phyloP scores from a whole-genome alignment of 1,140 invertebrate species.

The Mylabris phalerata region DNA sequence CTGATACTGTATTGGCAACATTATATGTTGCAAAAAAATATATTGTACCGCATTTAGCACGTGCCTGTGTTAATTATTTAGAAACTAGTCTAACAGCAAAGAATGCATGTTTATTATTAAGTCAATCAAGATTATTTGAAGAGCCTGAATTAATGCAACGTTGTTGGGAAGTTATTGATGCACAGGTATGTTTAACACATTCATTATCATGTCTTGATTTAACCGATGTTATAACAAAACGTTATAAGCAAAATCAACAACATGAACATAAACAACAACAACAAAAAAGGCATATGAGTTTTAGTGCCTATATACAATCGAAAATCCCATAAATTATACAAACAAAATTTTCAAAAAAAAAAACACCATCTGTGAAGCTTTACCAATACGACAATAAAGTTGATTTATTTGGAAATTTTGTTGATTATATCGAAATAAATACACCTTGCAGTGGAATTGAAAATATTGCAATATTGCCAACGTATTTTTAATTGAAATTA shows the following conservation, averaged over 20 bases:
- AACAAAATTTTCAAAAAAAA: background rate
- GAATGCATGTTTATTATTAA: constrained; percentile 85
- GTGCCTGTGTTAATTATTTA: constrained; percentile 84
- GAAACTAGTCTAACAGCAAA: constrained; percentile 87
- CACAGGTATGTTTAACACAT: constrained; percentile 59
- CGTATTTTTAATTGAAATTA: too few relatives aligned
- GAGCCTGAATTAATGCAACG: constrained; percentile 88
- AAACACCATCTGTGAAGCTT: background rate
- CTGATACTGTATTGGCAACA: constrained; percentile 83
- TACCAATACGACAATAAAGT: background rate
- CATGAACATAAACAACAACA: background rate
- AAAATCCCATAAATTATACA: constrained; percentile 16
- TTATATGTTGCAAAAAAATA: constrained; percentile 91
- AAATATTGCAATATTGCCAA: too few relatives aligned
- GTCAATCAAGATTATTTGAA: constrained; percentile 85
- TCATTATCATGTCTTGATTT: constrained; percentile 36
- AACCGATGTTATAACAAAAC: constrained; percentile 14
- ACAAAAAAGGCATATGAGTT: constrained; percentile 33
- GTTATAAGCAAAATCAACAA: constrained; percentile 1
- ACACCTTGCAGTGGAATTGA: too few relatives aligned
- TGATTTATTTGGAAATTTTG: background rate
- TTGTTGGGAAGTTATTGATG: constrained; percentile 94
- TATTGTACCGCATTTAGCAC: constrained; percentile 83
- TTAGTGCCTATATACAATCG: constrained; percentile 24
- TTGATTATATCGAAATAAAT: too few relatives aligned